These are phyloP conservation scores for Zootoca vivipara DNA, from an alignment of 2,113 vertebrate species.

Conservation along the genomic window DNA sequence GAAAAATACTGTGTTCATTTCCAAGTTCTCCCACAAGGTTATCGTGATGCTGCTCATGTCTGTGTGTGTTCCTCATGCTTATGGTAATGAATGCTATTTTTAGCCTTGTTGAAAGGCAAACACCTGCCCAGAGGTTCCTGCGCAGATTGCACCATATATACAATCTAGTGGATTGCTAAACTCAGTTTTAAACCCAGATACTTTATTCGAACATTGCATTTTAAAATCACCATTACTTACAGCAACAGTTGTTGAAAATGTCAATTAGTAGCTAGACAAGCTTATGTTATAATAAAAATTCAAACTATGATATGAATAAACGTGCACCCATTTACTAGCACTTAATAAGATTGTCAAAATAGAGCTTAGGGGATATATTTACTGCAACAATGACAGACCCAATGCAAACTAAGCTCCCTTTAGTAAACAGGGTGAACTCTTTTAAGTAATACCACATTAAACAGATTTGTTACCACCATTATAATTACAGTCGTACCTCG, in stretches of 20 bases:
- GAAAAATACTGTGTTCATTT: conserved; percentile 20
- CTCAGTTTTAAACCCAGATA: background rate
- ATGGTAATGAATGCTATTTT: conserved; percentile 36
- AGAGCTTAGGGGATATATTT: background rate
- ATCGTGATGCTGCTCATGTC: conserved; percentile 13
- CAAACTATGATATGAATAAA: background rate
- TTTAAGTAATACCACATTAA: background rate
- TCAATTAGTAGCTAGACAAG: background rate
- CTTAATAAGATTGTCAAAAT: background rate
- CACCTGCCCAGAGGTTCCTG: conserved; percentile 24
- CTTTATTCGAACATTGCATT: background rate
- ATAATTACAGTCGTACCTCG: too few species aligned
- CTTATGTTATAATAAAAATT: background rate
- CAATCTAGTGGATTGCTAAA: background rate
- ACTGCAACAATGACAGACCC: background rate
- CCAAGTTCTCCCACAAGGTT: conserved; percentile 22
- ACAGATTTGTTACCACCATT: background rate
- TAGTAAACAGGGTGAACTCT: background rate
- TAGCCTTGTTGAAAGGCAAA: conserved; percentile 38
- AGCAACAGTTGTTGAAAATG: background rate
- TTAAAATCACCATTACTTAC: background rate
- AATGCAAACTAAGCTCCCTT: background rate
- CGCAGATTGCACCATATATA: conserved; percentile 6
- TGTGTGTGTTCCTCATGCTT: conserved; percentile 22
- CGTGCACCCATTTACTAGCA: background rate